Evolutionary conservation across 1,140 invertebrate genomes (phyloP), one percentile per base, ranked within the genome.

Genomic region (Neodiprion lecontei): DNA sequence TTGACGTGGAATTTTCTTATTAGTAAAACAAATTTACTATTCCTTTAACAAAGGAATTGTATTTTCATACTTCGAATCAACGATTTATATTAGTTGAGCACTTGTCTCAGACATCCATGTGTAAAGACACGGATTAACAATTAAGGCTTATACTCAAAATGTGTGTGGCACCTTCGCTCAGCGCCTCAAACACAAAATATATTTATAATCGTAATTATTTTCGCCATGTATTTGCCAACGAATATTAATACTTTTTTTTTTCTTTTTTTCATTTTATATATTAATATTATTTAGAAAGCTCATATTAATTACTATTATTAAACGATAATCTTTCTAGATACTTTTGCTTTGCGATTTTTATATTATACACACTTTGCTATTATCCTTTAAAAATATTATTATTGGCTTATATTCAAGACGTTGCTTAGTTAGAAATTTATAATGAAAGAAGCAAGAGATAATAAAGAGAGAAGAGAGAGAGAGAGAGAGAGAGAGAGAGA

Each of bases 171-270:
- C 80, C 83, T 82, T 76, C 81, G 84, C 86, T 88, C 86, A 88
- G 87, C 86, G 87, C 86, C 87, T 88, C 85, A 75, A 81, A 85
- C 70, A 78, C 80, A 83, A 85, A 81, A 79, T 61, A 79, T 82
- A 83, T 74, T 85, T 83, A 79, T 87, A 87, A 85, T 85, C 82
- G 78, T 87, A 84, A 84, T 86, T 81, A 74, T 83, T 85, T 87
- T 84, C 85, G 86, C 87, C 87, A 87, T 88, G 85, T 87, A 88
- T 88, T 87, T 87, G 85, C 85, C 86, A 88, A 88, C 86, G 84
- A 87, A 88, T 78, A 83, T 85, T 84, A 77, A 83, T 81, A 78
- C 81, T 82, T 80, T 77, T 53, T 53, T 53, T 10, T 53, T 14
- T 53, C 14, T 53, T 53, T 53, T 11, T 74, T 79, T 79, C 78